Evolutionary conservation across 37 sponge, comb jelly and placozoan species (phyloP).

Genomic region (Diacarnus erythraeanus): DNA sequence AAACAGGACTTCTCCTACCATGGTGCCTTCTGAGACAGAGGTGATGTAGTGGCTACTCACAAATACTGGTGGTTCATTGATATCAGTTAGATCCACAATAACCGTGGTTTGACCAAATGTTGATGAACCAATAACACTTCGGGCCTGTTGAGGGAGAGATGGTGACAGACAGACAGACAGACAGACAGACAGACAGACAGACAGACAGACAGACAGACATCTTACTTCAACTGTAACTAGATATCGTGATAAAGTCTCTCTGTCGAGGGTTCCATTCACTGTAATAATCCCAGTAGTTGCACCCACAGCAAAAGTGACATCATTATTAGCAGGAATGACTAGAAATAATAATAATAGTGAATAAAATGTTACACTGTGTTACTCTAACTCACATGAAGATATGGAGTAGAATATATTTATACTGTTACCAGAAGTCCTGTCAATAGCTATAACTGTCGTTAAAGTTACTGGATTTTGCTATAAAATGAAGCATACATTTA

Average conservation of each 20-base stretch:
- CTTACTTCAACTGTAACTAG: slow-evolving; percentile 15
- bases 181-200: slow-evolving; percentile 28
- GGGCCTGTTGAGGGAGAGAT: slow-evolving; percentile 27
- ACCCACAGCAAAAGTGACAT: slow-evolving; percentile 15
- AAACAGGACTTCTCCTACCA: slow-evolving; percentile 6
- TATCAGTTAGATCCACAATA: slow-evolving; percentile 27
- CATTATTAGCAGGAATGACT: slow-evolving; percentile 14
- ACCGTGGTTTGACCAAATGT: slow-evolving; percentile 16
- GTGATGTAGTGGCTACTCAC: slow-evolving; percentile 36
- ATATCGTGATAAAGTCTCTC: slow-evolving; percentile 42
- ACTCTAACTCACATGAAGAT: slow-evolving; percentile 3
- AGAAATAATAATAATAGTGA: neutral
- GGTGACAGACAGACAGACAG: slow-evolving; percentile 27
- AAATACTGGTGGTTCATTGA: slow-evolving; percentile 53
- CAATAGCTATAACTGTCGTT: neutral
- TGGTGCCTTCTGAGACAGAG: slow-evolving; percentile 19
- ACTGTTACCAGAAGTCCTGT: neutral
- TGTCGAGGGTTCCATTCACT: slow-evolving; percentile 42
- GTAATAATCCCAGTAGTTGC: slow-evolving; percentile 9
- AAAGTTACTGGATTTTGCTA: neutral
- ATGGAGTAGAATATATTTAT: neutral
- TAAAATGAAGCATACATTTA: neutral
- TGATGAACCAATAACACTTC: neutral
- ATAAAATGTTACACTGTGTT: neutral
- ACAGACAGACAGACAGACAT: neutral